phyloP scores from a whole-genome alignment of 2,113 vertebrate genomes.

The Neomonachus schauinslandi region DNA sequence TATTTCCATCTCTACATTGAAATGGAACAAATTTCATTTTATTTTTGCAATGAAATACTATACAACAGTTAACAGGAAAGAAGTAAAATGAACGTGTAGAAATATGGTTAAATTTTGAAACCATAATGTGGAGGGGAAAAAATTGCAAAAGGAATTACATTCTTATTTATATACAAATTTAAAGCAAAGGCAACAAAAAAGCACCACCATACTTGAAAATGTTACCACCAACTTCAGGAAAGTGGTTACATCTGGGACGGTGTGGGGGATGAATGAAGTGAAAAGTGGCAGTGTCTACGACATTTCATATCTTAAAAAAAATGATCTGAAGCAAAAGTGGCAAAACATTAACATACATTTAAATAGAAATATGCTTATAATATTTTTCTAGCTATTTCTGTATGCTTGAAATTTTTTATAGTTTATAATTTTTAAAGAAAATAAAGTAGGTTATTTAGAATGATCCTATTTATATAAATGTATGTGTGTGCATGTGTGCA shows the following conservation, averaged over 20 bases:
- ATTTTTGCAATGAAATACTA: background rate
- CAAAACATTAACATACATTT: background rate
- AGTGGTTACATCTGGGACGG: background rate
- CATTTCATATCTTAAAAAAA: background rate
- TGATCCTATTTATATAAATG: background rate
- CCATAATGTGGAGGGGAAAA: background rate
- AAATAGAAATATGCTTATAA: background rate
- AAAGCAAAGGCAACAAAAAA: background rate
- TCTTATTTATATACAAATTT: background rate
- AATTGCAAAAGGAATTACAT: background rate
- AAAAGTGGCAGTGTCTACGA: background rate
- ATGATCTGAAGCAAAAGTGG: background rate
- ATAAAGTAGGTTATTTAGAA: background rate
- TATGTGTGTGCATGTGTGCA: background rate
- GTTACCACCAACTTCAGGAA: background rate
- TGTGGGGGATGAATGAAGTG: rapidly evolving
- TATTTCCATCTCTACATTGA: background rate
- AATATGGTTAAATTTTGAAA: background rate
- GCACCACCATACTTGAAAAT: background rate
- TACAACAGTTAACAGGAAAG: background rate
- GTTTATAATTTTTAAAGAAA: background rate
- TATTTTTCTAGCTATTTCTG: background rate
- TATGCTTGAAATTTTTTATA: background rate
- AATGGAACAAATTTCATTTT: background rate
- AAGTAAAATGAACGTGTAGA: background rate